phyloP scores from a whole-genome alignment of 2,797 vertebrate species.

The Acipenser oxyrinchus region DNA sequence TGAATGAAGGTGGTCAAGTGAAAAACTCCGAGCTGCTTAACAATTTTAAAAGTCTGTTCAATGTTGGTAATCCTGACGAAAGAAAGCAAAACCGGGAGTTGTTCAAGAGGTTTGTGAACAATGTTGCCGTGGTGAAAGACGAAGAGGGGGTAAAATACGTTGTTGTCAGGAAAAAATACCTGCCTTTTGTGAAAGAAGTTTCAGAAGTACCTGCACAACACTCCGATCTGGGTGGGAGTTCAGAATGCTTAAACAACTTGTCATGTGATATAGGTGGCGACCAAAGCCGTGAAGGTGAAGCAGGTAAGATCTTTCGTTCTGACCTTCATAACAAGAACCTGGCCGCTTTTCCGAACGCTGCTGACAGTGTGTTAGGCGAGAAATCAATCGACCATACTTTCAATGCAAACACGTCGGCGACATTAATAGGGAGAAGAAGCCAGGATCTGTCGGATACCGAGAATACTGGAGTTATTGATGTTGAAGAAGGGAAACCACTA shows the following conservation, averaged over 20 bases:
- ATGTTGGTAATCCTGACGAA: slow-evolving; percentile 50
- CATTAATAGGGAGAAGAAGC: not conserved
- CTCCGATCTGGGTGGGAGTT: slow-evolving; percentile 5
- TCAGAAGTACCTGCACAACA: not conserved
- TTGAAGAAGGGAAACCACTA: too few relatives aligned
- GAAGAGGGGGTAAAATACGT: slow-evolving; percentile 63
- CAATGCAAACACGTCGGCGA: slow-evolving; percentile 17
- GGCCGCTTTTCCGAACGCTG: slow-evolving; percentile 6
- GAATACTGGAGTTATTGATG: too few relatives aligned
- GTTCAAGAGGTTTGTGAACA: slow-evolving; percentile 77
- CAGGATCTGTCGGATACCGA: slow-evolving; percentile 29
- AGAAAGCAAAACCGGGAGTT: slow-evolving; percentile 60
- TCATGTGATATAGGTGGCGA: slow-evolving; percentile 6
- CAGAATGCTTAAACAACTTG: slow-evolving; percentile 9
- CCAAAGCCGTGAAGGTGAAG: not conserved
- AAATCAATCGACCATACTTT: slow-evolving; percentile 16
- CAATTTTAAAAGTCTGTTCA: slow-evolving; percentile 59
- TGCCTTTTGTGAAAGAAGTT: slow-evolving; percentile 25
- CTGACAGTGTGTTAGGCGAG: slow-evolving; percentile 11
- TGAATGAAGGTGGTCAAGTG: slow-evolving; percentile 49
- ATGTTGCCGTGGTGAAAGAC: slow-evolving; percentile 68
- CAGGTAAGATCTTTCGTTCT: not conserved
- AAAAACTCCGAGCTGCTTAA: slow-evolving; percentile 61
- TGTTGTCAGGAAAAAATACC: slow-evolving; percentile 55
- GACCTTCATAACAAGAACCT: slow-evolving; percentile 32